Conservation (phyloP, 2,888 invertebrate genomes). For the Apodemia hepburni region DNA sequence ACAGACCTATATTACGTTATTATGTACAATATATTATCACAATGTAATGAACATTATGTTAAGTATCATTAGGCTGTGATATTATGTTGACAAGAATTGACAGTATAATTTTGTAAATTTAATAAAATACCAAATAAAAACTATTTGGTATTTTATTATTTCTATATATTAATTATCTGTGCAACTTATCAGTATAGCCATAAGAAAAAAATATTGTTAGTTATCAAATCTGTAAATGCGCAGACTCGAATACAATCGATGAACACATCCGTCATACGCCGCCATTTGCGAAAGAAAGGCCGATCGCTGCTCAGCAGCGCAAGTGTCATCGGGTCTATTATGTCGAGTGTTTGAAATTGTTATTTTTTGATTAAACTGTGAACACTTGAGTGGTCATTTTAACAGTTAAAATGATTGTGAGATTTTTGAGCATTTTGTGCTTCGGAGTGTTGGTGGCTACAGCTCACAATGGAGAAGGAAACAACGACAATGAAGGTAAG, state of each 20-base stretch:
- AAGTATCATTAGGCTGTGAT: too few species aligned
- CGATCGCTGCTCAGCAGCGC: slow-evolving; percentile 68
- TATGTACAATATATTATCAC: too few species aligned
- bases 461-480: slow-evolving; percentile 66
- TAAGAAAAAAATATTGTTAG: slow-evolving; percentile 23
- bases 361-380: slow-evolving; percentile 61
- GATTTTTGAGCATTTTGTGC: slow-evolving; percentile 73
- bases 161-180: not conserved
- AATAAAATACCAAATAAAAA: too few species aligned
- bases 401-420: slow-evolving; percentile 77
- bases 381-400: slow-evolving; percentile 60
- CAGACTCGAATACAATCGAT: slow-evolving; percentile 70
- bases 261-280: slow-evolving; percentile 78
- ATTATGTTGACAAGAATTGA: too few species aligned
- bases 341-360: slow-evolving; percentile 70
- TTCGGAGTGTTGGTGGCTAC: slow-evolving; percentile 72
- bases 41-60: too few species aligned
- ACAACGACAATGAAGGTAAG: slow-evolving; percentile 78
- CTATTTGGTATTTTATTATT: not conserved
- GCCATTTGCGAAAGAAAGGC: slow-evolving; percentile 76
- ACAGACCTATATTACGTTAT: not conserved
- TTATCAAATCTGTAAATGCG: slow-evolving; percentile 49
- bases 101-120: not conserved
- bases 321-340: slow-evolving; percentile 69
- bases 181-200: slow-evolving; percentile 30